Evolutionary conservation across 2,797 vertebrate genomes (phyloP), one percentile per base, ranked within the genome.

Genomic region (Microcaecilia unicolor): DNA sequence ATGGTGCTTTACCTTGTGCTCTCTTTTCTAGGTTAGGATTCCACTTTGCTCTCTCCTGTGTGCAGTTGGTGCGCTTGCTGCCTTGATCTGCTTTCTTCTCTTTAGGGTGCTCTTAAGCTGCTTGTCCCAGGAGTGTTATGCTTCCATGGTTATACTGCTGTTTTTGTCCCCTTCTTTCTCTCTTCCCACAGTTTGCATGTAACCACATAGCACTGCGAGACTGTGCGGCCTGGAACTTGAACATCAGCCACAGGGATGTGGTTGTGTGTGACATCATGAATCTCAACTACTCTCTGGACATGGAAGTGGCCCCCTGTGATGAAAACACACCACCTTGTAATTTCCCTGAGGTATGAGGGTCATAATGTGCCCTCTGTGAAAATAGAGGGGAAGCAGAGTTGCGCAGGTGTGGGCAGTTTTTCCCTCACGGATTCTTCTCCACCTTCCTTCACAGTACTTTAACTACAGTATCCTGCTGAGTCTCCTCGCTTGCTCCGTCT

Each of bases 401-500:
- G n/a, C n/a, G n/a, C n/a, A n/a, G n/a, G n/a, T n/a, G n/a, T n/a
- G n/a, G n/a, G n/a, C n/a, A n/a, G n/a, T n/a, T n/a, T n/a, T n/a
- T n/a, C n/a, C n/a, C n/a, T n/a, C n/a, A n/a, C n/a, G n/a, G 8
- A 25, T 25, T 17, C 15, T 29, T 29, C 18, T 41, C n/a, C 36
- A 27, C 28, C 48, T 52, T 41, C 6, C 28, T 47, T 17, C 32
- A 5, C 80, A 97, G 93, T 97, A 97, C 78, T 95, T 95, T 71
- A 82, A 80, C 60, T 90, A 91, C 80, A 89, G 84, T 6, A 74
- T 94, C 68, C 75, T 97, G 74, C 87, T 97, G 61, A 94, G 89
- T 56, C 83, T 97, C 62, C 67, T 97, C 66, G 93, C 91, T 67
- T 92, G 91, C 74, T 94, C 93, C 2, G 90, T 95, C 71, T 97